phyloP scores from a whole-genome alignment of 1,140 invertebrate species.

The Drosophila guanche region DNA sequence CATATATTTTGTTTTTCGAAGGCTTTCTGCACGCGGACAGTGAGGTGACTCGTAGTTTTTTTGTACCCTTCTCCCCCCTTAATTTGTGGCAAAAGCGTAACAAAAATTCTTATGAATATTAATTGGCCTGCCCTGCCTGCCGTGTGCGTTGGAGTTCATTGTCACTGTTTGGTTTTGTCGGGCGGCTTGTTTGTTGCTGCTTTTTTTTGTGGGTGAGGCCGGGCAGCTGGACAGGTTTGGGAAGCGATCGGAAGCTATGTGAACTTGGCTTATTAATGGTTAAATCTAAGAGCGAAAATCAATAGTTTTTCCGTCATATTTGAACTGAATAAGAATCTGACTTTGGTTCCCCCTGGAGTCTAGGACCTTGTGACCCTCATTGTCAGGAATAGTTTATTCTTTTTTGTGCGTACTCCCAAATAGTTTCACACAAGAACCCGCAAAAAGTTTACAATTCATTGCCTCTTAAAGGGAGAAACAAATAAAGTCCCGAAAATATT shows the following conservation, averaged over 20 bases:
- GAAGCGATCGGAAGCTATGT: conserved; percentile 8
- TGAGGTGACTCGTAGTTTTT: conserved; percentile 47
- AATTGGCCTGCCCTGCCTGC: conserved; percentile 44
- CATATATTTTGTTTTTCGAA: conserved; percentile 23
- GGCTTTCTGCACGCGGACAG: conserved; percentile 23
- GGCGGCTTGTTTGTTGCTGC: conserved; percentile 3
- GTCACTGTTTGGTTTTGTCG: conserved; percentile 39
- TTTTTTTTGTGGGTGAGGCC: conserved; percentile 22
- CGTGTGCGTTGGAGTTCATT: conserved; percentile 36
- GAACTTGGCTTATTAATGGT: not conserved
- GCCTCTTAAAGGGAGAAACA: conserved; percentile 16
- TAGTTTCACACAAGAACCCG: conserved; percentile 30
- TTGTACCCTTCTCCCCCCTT: not conserved
- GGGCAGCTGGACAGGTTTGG: conserved; percentile 21
- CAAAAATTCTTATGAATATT: conserved; percentile 62
- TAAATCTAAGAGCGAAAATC: no score
- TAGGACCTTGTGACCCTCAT: not conserved
- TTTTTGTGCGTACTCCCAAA: conserved; percentile 20
- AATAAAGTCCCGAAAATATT: conserved; percentile 40
- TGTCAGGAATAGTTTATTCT: not conserved
- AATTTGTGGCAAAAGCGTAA: conserved; percentile 46
- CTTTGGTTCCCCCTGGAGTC: no score
- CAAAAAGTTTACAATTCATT: conserved; percentile 39
- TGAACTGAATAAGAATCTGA: no score
- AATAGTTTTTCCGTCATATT: no score